Evolutionary conservation across 2,797 vertebrate species (phyloP).

Genomic region (Hoplostethus atlanticus): DNA sequence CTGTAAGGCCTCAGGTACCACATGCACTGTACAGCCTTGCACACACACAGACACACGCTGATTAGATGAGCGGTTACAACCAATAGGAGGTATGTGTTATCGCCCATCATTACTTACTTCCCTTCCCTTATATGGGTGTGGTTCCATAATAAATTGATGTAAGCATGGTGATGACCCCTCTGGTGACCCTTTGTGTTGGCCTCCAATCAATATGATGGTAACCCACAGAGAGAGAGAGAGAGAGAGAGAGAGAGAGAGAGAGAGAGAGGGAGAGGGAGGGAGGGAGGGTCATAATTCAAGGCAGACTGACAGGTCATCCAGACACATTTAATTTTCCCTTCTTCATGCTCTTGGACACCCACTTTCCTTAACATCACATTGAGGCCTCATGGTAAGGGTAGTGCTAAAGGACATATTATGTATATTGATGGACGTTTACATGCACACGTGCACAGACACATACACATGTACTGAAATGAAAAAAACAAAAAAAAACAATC

Average conservation of each 20-base stretch:
- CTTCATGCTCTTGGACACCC: background rate
- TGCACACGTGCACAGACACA: background rate
- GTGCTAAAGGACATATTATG: background rate
- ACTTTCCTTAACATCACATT: background rate
- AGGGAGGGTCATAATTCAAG: conserved; percentile 47
- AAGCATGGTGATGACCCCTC: conserved; percentile 58
- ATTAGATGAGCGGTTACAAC: background rate
- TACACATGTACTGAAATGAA: background rate
- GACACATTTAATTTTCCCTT: conserved; percentile 9
- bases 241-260: conserved; percentile 14
- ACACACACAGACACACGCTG: conserved; percentile 3
- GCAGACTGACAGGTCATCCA: conserved; percentile 33
- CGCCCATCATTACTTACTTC: conserved; percentile 17
- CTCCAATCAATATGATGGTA: conserved; percentile 49
- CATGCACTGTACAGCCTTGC: conserved; percentile 10
- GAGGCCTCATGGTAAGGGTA: background rate
- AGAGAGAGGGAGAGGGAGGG: background rate
- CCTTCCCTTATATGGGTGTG: conserved; percentile 59
- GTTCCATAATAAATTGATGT: conserved; percentile 58
- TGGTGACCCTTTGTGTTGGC: conserved; percentile 57
- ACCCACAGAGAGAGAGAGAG: conserved; percentile 12
- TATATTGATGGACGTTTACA: background rate
- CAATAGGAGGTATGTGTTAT: background rate
- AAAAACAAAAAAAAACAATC: background rate
- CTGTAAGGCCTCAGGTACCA: conserved; percentile 14